Evolutionary conservation across 2,113 vertebrate genomes (phyloP), one percentile per base, ranked within the genome.

Genomic region (Eleginops maclovinus): DNA sequence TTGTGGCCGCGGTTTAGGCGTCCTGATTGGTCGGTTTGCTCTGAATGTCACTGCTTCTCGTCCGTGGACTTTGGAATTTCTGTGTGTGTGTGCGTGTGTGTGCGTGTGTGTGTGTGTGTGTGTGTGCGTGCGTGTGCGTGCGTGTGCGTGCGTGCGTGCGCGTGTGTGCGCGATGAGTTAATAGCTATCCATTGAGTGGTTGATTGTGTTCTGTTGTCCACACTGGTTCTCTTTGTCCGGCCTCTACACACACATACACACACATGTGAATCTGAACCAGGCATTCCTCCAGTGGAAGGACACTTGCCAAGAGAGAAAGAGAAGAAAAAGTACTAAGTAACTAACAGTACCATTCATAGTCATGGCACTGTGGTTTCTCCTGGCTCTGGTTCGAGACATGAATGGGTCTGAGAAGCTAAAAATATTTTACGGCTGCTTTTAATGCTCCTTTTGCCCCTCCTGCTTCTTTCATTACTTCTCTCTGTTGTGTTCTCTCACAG

Each of bases 201-300:
- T 87, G 91, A 91, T 92, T 92, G 90, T 91, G 61, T 88, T 78
- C 60, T 49, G 88, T 86, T 82, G 88, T 92, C 83, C 89, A 94
- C 92, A 94, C 81, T 89, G 85, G 83, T 60, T 72, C 64, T 79
- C 92, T 94, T 93, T 94, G 91, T 93, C 65, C 68, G 36, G 53
- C 66, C 56, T 44, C 16, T 13, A 56, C 50, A 63, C 60, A 73
- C 71, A 64, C 62, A 78, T 40, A 71, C 31, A 66, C 62, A 77
- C 72, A 79, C 80, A 83, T 53, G 41, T 77, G 81, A 86, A 81
- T 77, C 73, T 72, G 85, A 79, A 89, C 31, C 55, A 79, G 66
- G 75, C 88, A 90, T 91, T 90, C 83, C 81, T 85, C 79, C 89
- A 82, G 56, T 76, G 82, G 63, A 70, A 80, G 73, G 46, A 43